Percentiles rank a stretch among this genome's conserved stretches.
phyloP scores from a whole-genome alignment of 1,140 invertebrate genomes.

The Schlechtendalia chinensis region DNA sequence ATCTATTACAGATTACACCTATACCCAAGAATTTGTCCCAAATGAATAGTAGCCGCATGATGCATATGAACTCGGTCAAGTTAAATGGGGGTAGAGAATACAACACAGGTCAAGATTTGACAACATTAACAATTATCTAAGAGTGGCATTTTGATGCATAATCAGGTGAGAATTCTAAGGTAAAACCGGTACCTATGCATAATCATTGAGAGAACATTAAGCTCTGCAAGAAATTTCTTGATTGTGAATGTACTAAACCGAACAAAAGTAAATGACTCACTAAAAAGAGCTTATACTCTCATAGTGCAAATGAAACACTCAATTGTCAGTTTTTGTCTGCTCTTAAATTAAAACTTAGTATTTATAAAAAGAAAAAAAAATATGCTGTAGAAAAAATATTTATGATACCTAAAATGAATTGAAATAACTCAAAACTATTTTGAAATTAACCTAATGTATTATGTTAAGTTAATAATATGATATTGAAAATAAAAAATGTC shows the following conservation, averaged over 20 bases:
- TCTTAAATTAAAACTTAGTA: not conserved
- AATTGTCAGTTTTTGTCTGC: not conserved
- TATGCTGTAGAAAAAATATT: not conserved
- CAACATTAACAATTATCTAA: slow-evolving; percentile 17
- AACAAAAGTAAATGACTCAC: not conserved
- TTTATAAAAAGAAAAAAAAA: not conserved
- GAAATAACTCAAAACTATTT: not conserved
- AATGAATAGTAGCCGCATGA: slow-evolving; percentile 10
- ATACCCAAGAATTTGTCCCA: slow-evolving; percentile 39
- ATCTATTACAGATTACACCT: slow-evolving; percentile 42
- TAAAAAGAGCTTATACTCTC: slow-evolving; percentile 17
- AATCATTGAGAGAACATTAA: slow-evolving; percentile 33
- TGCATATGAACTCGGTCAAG: slow-evolving; percentile 22
- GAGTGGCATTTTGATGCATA: slow-evolving; percentile 24
- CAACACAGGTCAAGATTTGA: slow-evolving; percentile 20
- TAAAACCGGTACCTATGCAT: slow-evolving; percentile 15
- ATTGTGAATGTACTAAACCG: not conserved
- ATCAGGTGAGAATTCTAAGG: slow-evolving; percentile 43
- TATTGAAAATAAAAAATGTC: not conserved
- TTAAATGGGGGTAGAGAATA: slow-evolving; percentile 30
- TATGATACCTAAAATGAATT: not conserved
- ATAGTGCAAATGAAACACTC: slow-evolving; percentile 11
- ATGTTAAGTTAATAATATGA: not conserved
- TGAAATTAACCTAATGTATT: not conserved
- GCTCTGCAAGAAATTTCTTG: slow-evolving; percentile 13